Evolutionary conservation across 2,888 invertebrate genomes (phyloP), one percentile per base, ranked within the genome.

Genomic region (Ethmia dodecea): DNA sequence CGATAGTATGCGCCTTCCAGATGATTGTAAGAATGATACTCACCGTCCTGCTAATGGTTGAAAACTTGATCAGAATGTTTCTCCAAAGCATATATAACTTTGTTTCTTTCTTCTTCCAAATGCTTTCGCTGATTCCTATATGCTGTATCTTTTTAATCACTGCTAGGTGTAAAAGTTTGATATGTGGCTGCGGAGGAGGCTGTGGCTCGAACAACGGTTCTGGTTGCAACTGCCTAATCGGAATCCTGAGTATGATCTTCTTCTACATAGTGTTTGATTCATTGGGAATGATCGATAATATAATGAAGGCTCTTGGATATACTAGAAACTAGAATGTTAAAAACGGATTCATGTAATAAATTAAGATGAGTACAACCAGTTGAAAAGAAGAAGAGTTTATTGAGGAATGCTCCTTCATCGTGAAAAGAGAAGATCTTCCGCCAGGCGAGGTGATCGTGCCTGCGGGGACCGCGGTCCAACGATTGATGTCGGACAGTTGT

Each of bases 101-200:
- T 2, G 8, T 20, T 5, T 16, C 18, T n/a, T 2, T 29, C 4
- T 10, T 14, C 8, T 1, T 13, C n/a, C 31, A 31, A 12, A 31
- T 31, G 1, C 9, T 6, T 20, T 31, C 31, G n/a, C 5, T 32
- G 8, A 11, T 32, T 5, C 31, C 31, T 5, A n/a, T 32, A 6
- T 32, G 31, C 14, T 24, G 24, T 6, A 18, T 25, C 8, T 32
- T 32, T 14, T 0, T 32, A n/a, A 5, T 32, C 6, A 32, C 31
- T 2, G 24, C 31, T 2, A 32, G 10, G 16, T 8, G 8, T 3
- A 16, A 13, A 15, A n/a, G 29, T 15, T 2, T 29, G 3, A 9
- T 9, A 2, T 16, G 29, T 11, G 18, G 16, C 12, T 2, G 14
- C 5, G 10, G 11, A 12, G 26, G 12, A 12, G 26, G 3, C 10